Evolutionary conservation across 1,140 invertebrate genomes (phyloP).

Genomic region (Bombus impatiens): DNA sequence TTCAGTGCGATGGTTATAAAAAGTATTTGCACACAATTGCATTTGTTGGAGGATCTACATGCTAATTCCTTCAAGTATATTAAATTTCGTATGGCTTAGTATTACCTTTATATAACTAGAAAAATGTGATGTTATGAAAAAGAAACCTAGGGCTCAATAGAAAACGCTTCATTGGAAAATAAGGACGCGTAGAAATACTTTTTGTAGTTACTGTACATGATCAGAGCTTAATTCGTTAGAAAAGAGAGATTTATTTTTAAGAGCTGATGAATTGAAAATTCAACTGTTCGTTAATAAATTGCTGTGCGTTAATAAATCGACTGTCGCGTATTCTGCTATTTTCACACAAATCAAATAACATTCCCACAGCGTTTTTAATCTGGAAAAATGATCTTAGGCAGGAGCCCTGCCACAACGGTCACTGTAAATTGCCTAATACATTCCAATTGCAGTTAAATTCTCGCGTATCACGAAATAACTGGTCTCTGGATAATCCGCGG

Average conservation of each 20-base stretch:
- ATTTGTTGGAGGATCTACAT: too few relatives aligned
- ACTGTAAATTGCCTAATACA: background rate
- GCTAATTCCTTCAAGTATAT: too few relatives aligned
- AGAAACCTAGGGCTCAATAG: background rate
- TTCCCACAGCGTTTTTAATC: background rate
- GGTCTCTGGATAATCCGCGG: constrained; percentile 30
- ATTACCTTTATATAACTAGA: background rate
- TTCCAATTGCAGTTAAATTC: constrained; percentile 6
- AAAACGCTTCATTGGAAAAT: too few relatives aligned
- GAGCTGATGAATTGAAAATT: background rate
- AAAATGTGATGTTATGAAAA: background rate
- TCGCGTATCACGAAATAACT: constrained; percentile 21
- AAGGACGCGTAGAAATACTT: background rate
- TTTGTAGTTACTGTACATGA: background rate
- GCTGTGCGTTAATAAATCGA: background rate
- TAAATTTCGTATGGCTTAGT: background rate
- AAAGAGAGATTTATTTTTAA: background rate
- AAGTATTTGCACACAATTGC: background rate
- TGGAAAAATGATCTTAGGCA: background rate
- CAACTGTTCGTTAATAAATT: background rate
- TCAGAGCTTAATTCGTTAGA: background rate
- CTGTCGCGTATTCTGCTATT: background rate
- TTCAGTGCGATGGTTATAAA: too few relatives aligned
- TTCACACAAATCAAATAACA: background rate
- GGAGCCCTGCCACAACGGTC: background rate